Base-by-base conservation (phyloP, 2,113 vertebrate species). In the Propithecus coquereli region DNA sequence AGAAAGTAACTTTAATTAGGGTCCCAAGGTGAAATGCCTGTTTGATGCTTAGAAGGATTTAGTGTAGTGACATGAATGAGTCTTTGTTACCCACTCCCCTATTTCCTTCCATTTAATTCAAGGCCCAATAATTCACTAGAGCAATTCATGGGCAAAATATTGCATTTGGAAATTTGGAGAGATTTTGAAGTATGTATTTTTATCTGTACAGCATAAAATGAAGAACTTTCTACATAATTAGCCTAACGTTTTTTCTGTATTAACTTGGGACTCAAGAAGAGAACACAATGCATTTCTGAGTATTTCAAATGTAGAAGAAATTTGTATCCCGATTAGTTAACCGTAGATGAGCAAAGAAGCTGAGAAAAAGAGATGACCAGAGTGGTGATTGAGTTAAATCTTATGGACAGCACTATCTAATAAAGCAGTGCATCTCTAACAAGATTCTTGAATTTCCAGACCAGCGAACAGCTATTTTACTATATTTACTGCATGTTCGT, bases 1-100 rank as follows among this genome's bases (percentile, higher is more conserved):
- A 74, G 87, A 87, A 95, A 79, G 68, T 89, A 80, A 96, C 94
- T 91, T 93, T 68, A 89, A 91, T 63, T 86, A 68, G 40, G 37
- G 83, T 59, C 61, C 73, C 61, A 61, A 95, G 32, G 68, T 85
- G 37, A 77, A 88, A n/a, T 47, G 30, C 10, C 47, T 43, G 23
- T 61, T 71, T 81, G 74, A 88, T 61, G 66, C 74, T 91, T 66
- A 63, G 54, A 90, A 83, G 18, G 54, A 89, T 73, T 97, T 34
- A 73, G n/a, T 23, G 25, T 22, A 68, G 34, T 25, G 87, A 63
- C 8, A 9, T 5, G 18, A 82, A 20, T 11, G 16, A 90, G 5
- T 43, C 65, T 91, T 85, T 37, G 25, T 65, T 57, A 70, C 6
- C 16, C 6, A 7, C 3, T 17, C 22, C 30, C 70, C 59, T 30